Percentiles rank a stretch among this genome's conserved stretches.
phyloP scores from a whole-genome alignment of 2,888 invertebrate species.

The Aphidius colemani region DNA sequence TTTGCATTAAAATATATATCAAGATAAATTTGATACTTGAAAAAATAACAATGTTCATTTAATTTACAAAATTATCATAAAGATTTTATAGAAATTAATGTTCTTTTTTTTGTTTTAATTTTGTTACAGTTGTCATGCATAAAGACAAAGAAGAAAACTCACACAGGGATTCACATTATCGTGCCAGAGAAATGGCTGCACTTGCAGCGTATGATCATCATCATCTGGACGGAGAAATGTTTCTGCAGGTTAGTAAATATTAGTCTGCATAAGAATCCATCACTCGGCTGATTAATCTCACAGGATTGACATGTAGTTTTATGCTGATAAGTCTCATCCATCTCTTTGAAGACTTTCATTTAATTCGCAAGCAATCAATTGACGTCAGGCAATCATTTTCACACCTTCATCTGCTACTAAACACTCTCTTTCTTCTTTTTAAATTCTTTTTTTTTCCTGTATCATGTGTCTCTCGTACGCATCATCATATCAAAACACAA shows the following conservation, averaged over 20 bases:
- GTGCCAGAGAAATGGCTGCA: conserved; percentile 77
- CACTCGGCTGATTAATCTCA: conserved; percentile 13
- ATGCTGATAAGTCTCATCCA: neutral
- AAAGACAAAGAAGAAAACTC: conserved; percentile 87
- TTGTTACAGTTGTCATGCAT: conserved; percentile 88
- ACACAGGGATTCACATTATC: conserved; percentile 67
- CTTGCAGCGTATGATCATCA: conserved; percentile 87
- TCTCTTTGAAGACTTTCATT: conserved; percentile 1
- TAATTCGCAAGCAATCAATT: conserved; percentile 17
- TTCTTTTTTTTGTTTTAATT: neutral
- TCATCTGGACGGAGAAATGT: conserved; percentile 92
- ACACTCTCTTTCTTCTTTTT: conserved; percentile 7
- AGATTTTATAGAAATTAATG: neutral
- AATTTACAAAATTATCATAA: neutral
- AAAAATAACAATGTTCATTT: neutral
- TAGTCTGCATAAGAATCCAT: neutral
- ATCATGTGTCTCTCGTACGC: conserved; percentile 2
- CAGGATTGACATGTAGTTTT: neutral
- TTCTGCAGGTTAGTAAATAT: conserved; percentile 77
- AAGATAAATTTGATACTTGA: neutral
- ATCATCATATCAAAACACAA: conserved; percentile 9
- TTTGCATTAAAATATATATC: neutral
- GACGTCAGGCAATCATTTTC: neutral
- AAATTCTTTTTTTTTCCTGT: neutral
- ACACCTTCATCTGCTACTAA: neutral